Evolutionary conservation across 1,140 invertebrate species (phyloP).

Genomic region (Probaryconus sp.): DNA sequence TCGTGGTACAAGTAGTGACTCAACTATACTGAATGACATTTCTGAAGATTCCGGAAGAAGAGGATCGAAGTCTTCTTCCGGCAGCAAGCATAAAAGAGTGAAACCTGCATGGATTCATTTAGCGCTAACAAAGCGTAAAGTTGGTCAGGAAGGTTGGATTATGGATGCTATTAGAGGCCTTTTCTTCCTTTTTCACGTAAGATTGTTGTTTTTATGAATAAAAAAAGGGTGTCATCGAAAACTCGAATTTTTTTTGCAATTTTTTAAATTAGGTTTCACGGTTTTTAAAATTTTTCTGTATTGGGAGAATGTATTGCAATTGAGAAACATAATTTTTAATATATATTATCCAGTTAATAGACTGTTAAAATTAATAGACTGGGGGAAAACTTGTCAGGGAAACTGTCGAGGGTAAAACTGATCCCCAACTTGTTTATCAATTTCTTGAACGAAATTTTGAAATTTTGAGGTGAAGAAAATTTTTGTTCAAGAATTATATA

Average conservation of each 20-base stretch:
- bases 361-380: too few species aligned
- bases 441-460: too few species aligned
- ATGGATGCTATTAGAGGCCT: conserved; percentile 72
- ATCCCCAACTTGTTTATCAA: too few species aligned
- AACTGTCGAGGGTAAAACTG: too few species aligned
- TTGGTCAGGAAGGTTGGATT: conserved; percentile 64
- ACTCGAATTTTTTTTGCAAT: background rate
- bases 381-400: too few species aligned
- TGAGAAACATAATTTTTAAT: too few species aligned
- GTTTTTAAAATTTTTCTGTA: background rate
- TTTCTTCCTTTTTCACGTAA: conserved; percentile 72
- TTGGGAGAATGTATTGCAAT: too few species aligned
- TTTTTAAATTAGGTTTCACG: background rate
- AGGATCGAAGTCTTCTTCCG: conserved; percentile 55
- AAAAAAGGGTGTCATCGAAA: too few species aligned
- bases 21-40: conserved; percentile 49
- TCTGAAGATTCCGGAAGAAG: conserved; percentile 47
- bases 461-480: too few species aligned
- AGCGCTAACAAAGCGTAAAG: conserved; percentile 58
- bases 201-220: conserved; percentile 43
- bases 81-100: conserved; percentile 41
- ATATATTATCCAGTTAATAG: too few species aligned
- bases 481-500: too few species aligned
- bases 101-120: conserved; percentile 62
- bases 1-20: conserved; percentile 44